Evolutionary conservation across 1,140 invertebrate genomes (phyloP).

Genomic region (Pseudomyrmex sp.): DNA sequence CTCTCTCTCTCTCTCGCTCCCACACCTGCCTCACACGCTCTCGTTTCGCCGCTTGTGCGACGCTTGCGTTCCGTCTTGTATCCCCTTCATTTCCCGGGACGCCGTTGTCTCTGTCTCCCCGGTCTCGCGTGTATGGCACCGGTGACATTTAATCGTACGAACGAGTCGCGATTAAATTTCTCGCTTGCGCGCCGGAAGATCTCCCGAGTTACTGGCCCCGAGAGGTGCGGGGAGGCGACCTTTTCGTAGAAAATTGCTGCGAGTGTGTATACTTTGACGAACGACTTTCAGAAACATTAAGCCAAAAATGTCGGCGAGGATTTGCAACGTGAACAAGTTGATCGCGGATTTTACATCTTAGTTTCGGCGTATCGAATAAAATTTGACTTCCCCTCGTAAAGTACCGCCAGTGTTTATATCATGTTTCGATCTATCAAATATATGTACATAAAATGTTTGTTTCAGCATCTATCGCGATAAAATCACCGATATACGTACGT

Average conservation of each 20-base stretch:
- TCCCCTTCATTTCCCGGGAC: conserved; percentile 45
- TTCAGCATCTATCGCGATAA: not conserved
- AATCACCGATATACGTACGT: not conserved
- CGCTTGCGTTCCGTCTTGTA: conserved; percentile 15
- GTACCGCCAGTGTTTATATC: too few species aligned
- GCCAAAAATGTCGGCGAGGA: conserved; percentile 18
- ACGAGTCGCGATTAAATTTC: conserved; percentile 68
- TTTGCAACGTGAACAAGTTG: too few species aligned
- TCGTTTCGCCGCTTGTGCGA: not conserved
- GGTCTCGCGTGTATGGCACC: conserved; percentile 60
- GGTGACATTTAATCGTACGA: conserved; percentile 65
- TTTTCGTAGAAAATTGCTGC: conserved; percentile 35
- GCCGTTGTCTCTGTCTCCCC: conserved; percentile 9
- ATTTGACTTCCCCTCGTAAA: not conserved
- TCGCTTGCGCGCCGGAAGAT: conserved; percentile 27
- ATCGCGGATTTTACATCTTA: not conserved
- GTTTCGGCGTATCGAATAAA: not conserved
- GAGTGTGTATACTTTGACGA: conserved; percentile 42
- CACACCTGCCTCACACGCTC: not conserved
- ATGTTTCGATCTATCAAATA: too few species aligned
- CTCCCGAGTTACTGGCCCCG: conserved; percentile 34
- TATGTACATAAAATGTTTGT: too few species aligned
- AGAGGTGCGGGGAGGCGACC: conserved; percentile 17
- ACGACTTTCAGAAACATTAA: conserved; percentile 37
- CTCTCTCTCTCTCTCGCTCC: not conserved